These are phyloP conservation scores for Limnothrissa miodon DNA, from an alignment of 2,113 vertebrate genomes.

Conservation along the genomic window DNA sequence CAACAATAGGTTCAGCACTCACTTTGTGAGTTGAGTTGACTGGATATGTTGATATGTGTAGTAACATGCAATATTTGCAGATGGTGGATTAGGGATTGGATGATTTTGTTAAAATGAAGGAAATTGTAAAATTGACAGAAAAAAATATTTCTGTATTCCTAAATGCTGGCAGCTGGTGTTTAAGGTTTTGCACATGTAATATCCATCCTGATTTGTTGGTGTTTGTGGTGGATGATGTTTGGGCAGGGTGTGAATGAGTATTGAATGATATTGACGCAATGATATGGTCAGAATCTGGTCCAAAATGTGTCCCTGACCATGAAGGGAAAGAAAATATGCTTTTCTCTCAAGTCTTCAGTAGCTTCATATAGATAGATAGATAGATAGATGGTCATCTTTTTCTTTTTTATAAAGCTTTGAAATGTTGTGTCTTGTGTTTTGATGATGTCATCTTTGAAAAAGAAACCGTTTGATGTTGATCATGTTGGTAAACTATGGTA, in stretches of 20 bases:
- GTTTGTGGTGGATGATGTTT: background rate
- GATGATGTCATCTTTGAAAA: background rate
- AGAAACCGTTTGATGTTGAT: background rate
- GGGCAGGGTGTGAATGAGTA: background rate
- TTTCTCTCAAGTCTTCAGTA: background rate
- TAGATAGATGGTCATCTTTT: background rate
- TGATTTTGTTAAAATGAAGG: background rate
- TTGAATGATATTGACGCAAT: background rate
- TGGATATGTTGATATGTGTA: background rate
- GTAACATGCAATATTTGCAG: constrained; percentile 16
- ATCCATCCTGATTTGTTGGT: background rate
- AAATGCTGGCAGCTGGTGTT: background rate
- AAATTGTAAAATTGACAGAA: background rate
- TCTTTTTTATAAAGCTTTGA: constrained; percentile 13
- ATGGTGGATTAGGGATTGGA: background rate
- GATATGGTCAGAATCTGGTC: background rate
- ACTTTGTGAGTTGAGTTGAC: constrained; percentile 4
- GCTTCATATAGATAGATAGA: background rate
- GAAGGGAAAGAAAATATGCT: background rate
- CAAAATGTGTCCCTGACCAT: background rate
- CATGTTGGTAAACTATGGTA: background rate
- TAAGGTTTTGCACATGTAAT: constrained; percentile 14
- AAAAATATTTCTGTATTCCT: background rate
- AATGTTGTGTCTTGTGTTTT: background rate
- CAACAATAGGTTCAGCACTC: constrained; percentile 16